Evolutionary conservation across 2,797 vertebrate species (phyloP).

Genomic region (Syngnathus rostellatus): DNA sequence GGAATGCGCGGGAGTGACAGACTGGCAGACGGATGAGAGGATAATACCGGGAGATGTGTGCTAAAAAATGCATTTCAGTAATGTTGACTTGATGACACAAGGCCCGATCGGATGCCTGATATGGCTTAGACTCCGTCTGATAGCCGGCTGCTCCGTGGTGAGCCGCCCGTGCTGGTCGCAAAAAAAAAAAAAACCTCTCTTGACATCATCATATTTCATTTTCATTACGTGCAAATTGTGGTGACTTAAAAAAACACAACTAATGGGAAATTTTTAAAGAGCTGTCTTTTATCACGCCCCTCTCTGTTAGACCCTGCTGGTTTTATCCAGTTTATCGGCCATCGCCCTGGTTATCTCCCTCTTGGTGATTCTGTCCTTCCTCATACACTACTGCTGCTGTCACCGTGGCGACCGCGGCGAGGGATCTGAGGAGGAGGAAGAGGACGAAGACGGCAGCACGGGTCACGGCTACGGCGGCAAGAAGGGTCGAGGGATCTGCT

Average conservation of each 20-base stretch:
- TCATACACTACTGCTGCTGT: slow-evolving; percentile 79
- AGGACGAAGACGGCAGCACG: slow-evolving; percentile 71
- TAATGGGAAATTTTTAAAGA: neutral
- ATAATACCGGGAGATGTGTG: slow-evolving; percentile 50
- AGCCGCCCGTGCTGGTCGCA: slow-evolving; percentile 19
- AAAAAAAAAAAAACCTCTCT: neutral
- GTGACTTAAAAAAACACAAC: neutral
- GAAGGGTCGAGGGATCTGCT: slow-evolving; percentile 80
- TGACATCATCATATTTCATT: no score
- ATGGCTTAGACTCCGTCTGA: slow-evolving; percentile 29
- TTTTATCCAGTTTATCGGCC: slow-evolving; percentile 70
- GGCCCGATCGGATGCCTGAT: slow-evolving; percentile 37
- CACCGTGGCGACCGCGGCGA: slow-evolving; percentile 67
- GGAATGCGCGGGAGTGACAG: slow-evolving; percentile 42
- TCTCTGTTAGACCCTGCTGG: slow-evolving; percentile 68
- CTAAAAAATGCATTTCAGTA: slow-evolving; percentile 44
- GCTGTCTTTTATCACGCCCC: neutral
- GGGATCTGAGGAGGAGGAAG: slow-evolving; percentile 73
- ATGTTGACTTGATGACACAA: slow-evolving; percentile 46
- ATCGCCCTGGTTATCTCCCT: slow-evolving; percentile 70
- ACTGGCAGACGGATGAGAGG: slow-evolving; percentile 55
- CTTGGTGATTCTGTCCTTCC: slow-evolving; percentile 71
- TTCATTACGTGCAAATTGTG: no score
- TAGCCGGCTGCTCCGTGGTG: neutral
- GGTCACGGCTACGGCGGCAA: slow-evolving; percentile 70